phyloP scores from a whole-genome alignment of 2,797 vertebrate species.

The Buphagus erythrorhynchus region DNA sequence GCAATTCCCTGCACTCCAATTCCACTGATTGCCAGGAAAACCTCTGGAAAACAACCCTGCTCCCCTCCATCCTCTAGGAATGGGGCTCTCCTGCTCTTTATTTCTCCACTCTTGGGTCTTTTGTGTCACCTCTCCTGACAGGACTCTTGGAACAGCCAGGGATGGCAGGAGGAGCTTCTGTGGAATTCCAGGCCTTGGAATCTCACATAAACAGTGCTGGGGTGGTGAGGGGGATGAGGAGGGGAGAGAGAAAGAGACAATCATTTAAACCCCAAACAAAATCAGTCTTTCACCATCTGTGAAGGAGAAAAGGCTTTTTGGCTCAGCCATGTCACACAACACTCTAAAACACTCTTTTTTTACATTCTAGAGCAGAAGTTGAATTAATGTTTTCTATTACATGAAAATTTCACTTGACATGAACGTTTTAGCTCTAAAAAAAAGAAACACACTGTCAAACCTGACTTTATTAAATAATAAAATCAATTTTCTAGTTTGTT shows the following conservation, averaged over 20 bases:
- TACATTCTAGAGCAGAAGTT: neutral
- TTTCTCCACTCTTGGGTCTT: neutral
- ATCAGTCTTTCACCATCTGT: neutral
- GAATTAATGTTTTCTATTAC: neutral
- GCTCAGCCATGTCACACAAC: neutral
- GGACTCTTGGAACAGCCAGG: neutral
- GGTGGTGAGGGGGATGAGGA: neutral
- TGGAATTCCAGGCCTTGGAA: neutral
- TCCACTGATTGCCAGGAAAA: neutral
- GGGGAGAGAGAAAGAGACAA: neutral
- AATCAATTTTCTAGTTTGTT: neutral
- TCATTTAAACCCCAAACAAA: neutral
- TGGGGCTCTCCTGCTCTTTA: neutral
- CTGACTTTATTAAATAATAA: neutral
- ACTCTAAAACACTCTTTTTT: fast-evolving
- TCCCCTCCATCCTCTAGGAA: neutral
- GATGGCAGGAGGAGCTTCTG: neutral
- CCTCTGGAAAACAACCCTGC: neutral
- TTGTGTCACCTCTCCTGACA: neutral
- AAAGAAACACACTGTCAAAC: fast-evolving
- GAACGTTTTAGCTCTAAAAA: neutral
- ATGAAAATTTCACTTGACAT: fast-evolving
- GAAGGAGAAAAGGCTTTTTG: neutral
- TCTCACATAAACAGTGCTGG: neutral
- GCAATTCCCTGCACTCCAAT: neutral